phyloP scores from a whole-genome alignment of 2,888 invertebrate species.

The Lydus trimaculatus region DNA sequence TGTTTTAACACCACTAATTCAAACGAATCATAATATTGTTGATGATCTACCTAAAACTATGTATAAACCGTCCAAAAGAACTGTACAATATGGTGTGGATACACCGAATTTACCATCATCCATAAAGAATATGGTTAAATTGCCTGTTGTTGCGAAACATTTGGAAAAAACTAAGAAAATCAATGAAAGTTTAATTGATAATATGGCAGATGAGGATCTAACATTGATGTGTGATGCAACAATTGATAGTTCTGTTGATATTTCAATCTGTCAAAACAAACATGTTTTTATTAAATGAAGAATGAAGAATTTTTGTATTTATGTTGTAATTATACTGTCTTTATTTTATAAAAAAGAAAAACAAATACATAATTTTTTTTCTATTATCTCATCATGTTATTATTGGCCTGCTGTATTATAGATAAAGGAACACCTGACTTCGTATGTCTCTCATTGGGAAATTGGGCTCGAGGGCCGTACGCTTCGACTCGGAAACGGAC shows the following conservation, averaged over 20 bases:
- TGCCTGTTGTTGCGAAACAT: slow-evolving; percentile 13
- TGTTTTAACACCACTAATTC: not conserved
- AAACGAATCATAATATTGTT: not conserved
- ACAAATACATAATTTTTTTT: too few species aligned
- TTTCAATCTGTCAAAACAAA: slow-evolving; percentile 17
- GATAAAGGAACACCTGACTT: too few species aligned
- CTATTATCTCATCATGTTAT: too few species aligned
- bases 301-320: not conserved
- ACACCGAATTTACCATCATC: slow-evolving; percentile 13
- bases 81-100: not conserved
- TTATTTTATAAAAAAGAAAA: too few species aligned
- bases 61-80: slow-evolving; percentile 18
- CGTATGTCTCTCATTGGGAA: too few species aligned
- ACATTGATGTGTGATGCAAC: slow-evolving; percentile 4
- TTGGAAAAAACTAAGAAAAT: not conserved
- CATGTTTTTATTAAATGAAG: slow-evolving; percentile 24
- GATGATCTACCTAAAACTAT: slow-evolving; percentile 17
- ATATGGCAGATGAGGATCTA: slow-evolving; percentile 16
- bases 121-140: slow-evolving; percentile 14
- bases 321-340: not conserved
- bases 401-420: too few species aligned
- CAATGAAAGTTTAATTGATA: not conserved
- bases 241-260: slow-evolving; percentile 9
- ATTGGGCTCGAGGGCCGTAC: too few species aligned
- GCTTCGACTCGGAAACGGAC: too few species aligned